These are phyloP conservation scores for Rhizomys pruinosus DNA, from an alignment of 2,113 vertebrate genomes.

Conservation along the genomic window DNA sequence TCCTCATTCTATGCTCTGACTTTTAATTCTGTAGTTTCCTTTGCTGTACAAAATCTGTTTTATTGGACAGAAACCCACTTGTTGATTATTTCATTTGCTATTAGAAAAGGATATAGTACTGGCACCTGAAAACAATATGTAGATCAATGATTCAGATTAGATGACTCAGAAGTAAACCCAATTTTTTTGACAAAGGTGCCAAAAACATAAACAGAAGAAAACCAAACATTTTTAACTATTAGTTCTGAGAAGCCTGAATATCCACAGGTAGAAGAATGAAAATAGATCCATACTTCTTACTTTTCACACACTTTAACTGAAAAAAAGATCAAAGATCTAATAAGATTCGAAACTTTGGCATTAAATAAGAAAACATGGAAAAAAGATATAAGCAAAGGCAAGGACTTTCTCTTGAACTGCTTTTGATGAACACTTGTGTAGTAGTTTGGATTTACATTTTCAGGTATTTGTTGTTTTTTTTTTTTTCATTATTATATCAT, in stretches of 20 bases:
- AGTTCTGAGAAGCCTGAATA: neutral
- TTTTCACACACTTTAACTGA: neutral
- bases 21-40: neutral
- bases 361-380: neutral
- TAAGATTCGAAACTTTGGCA: neutral
- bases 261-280: neutral
- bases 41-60: neutral
- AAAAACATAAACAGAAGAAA: neutral
- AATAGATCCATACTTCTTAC: neutral
- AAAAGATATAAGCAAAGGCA: neutral
- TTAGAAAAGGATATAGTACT: neutral
- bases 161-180: neutral
- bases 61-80: neutral
- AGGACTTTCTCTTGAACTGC: neutral
- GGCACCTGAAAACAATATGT: neutral
- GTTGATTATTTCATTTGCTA: neutral
- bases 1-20: neutral
- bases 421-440: constrained; percentile 22
- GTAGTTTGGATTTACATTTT: neutral
- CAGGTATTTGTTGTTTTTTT: neutral
- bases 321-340: neutral
- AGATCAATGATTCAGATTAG: neutral
- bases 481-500: neutral
- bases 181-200: neutral
- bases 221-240: neutral